These are phyloP conservation scores for Oreochromis aureus DNA, from an alignment of 2,113 vertebrate genomes.

Conservation along the genomic window DNA sequence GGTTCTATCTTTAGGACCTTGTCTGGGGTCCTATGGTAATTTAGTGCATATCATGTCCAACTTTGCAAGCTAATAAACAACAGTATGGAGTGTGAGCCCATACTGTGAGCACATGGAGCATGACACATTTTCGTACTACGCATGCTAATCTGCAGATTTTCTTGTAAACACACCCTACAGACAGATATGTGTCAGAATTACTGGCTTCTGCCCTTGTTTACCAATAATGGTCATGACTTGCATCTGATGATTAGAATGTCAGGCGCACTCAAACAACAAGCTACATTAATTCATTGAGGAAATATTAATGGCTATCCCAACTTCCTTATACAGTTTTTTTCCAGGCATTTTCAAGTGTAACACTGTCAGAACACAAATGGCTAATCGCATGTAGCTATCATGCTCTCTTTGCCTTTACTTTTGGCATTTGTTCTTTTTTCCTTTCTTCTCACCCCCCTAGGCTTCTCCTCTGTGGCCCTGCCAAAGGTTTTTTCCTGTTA, in stretches of 20 bases:
- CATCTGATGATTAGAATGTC: not conserved
- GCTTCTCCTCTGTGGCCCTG: not conserved
- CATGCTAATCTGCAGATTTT: not conserved
- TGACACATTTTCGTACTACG: not conserved
- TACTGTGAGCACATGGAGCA: not conserved
- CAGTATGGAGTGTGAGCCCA: not conserved
- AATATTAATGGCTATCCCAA: not conserved
- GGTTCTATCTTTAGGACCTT: not conserved
- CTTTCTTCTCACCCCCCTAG: not conserved
- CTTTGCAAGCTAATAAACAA: not conserved
- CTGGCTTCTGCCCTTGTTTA: not conserved
- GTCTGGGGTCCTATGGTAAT: conserved; percentile 4
- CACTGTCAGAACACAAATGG: not conserved
- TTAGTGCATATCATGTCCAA: not conserved
- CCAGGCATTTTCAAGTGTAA: not conserved
- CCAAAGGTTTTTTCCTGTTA: not conserved
- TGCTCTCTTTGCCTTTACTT: not conserved
- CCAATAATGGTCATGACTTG: not conserved
- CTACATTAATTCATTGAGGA: not conserved
- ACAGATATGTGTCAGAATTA: not conserved
- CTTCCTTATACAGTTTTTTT: not conserved
- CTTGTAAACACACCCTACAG: not conserved
- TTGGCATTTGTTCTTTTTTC: not conserved
- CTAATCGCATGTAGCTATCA: not conserved
- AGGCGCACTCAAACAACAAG: not conserved